Evolutionary conservation across 2,113 vertebrate species (phyloP).

Genomic region (Dicrurus megarhynchus): DNA sequence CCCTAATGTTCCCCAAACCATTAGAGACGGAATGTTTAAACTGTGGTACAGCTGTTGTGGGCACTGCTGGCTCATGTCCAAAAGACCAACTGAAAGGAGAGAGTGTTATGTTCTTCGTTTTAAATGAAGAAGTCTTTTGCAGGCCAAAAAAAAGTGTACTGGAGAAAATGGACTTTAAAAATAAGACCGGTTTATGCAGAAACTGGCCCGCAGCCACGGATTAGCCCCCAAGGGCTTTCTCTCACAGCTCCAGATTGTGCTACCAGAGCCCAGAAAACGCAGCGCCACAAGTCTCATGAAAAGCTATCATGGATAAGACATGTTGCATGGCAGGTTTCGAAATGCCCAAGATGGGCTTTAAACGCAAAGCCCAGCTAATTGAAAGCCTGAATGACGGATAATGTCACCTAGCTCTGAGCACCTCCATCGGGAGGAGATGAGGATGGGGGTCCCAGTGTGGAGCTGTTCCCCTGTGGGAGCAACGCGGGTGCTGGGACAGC

Average conservation of each 20-base stretch:
- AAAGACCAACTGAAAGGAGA: slow-evolving; percentile 64
- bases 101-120: slow-evolving; percentile 63
- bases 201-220: slow-evolving; percentile 54
- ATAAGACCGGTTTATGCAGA: slow-evolving; percentile 66
- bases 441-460: neutral
- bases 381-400: neutral
- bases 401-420: neutral
- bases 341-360: neutral
- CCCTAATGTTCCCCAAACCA: slow-evolving; percentile 64
- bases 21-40: slow-evolving; percentile 70
- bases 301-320: neutral
- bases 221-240: slow-evolving; percentile 48
- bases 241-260: slow-evolving; percentile 50
- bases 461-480: neutral
- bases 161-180: slow-evolving; percentile 66
- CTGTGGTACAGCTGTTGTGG: slow-evolving; percentile 70
- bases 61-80: slow-evolving; percentile 58
- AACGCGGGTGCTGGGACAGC: neutral
- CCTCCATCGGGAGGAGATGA: neutral
- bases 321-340: neutral
- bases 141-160: slow-evolving; percentile 57
- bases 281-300: neutral
- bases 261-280: neutral
- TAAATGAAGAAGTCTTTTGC: slow-evolving; percentile 73
- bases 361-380: neutral